Percentiles rank a stretch among this genome's conserved stretches.
Conservation (phyloP, 2,797 vertebrate species). For the Cephalopachus bancanus region DNA sequence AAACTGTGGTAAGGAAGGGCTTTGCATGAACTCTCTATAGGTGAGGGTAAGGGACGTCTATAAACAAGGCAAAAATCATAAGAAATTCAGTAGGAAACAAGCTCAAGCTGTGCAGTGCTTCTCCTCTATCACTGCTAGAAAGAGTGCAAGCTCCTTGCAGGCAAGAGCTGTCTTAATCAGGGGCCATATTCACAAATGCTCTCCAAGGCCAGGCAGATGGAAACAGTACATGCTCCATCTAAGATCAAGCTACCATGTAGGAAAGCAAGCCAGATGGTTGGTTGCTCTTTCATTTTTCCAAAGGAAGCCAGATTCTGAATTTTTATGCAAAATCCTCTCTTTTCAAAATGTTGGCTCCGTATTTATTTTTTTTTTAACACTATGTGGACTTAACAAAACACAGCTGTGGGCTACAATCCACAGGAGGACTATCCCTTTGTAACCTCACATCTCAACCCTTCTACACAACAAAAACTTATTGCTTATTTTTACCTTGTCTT, state of each 20-base stretch:
- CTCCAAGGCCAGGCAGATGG: not conserved
- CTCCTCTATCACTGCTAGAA: not conserved
- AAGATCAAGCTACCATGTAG: not conserved
- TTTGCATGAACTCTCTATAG: not conserved
- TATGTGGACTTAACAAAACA: not conserved
- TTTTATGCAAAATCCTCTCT: not conserved
- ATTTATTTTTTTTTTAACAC: not conserved
- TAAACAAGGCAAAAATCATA: not conserved
- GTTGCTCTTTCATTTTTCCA: not conserved
- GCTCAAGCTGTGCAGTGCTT: not conserved
- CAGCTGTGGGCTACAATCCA: not conserved
- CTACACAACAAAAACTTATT: not conserved
- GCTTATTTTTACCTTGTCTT: conserved; percentile 61
- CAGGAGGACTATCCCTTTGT: not conserved
- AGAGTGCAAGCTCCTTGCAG: conserved; percentile 15
- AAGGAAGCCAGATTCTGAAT: conserved; percentile 15
- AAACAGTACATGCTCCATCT: not conserved
- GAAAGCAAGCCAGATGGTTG: not conserved
- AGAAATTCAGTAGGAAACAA: conserved; percentile 14
- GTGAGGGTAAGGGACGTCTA: not conserved
- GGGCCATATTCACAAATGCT: not conserved
- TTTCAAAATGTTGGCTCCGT: not conserved
- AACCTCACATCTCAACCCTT: conserved; percentile 2
- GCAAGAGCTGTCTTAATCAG: not conserved
- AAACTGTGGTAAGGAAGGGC: not conserved